These are phyloP conservation scores for Molanna angustata DNA, from an alignment of 2,888 invertebrate species.

Conservation along the genomic window DNA sequence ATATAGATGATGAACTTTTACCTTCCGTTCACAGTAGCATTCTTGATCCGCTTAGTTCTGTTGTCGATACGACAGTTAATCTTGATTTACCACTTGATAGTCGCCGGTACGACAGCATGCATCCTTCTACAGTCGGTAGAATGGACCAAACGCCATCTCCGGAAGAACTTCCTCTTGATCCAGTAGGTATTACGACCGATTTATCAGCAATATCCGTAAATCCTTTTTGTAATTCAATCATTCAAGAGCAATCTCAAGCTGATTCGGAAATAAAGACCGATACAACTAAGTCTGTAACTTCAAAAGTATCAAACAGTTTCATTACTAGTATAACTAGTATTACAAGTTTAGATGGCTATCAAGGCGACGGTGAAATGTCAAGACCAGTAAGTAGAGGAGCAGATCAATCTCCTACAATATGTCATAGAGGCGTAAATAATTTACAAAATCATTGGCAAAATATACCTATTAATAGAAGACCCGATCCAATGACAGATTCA, in stretches of 20 bases:
- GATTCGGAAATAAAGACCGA: slow-evolving; percentile 59
- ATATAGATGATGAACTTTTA: slow-evolving; percentile 60
- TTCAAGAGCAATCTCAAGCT: slow-evolving; percentile 54
- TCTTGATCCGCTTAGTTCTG: slow-evolving; percentile 57
- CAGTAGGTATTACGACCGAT: slow-evolving; percentile 62
- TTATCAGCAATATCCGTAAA: slow-evolving; percentile 51
- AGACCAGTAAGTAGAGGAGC: slow-evolving; percentile 80
- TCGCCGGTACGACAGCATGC: slow-evolving; percentile 45
- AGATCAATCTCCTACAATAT: slow-evolving; percentile 67
- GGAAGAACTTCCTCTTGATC: slow-evolving; percentile 80
- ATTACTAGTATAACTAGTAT: slow-evolving; percentile 88
- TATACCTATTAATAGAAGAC: slow-evolving; percentile 63
- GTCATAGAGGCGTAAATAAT: slow-evolving; percentile 51
- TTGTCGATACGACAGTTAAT: slow-evolving; percentile 53
- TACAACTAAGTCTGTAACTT: slow-evolving; percentile 59
- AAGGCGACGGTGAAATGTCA: slow-evolving; percentile 89
- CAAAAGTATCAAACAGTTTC: slow-evolving; percentile 71
- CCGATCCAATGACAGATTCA: slow-evolving; percentile 87
- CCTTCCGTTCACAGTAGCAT: slow-evolving; percentile 60
- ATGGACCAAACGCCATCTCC: slow-evolving; percentile 82
- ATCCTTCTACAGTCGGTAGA: slow-evolving; percentile 42
- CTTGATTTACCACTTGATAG: slow-evolving; percentile 55
- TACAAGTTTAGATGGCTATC: slow-evolving; percentile 90
- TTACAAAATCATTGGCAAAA: slow-evolving; percentile 58
- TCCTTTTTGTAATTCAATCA: slow-evolving; percentile 50